These are phyloP conservation scores for Malurus melanocephalus DNA, from an alignment of 2,113 vertebrate genomes.

Conservation along the genomic window DNA sequence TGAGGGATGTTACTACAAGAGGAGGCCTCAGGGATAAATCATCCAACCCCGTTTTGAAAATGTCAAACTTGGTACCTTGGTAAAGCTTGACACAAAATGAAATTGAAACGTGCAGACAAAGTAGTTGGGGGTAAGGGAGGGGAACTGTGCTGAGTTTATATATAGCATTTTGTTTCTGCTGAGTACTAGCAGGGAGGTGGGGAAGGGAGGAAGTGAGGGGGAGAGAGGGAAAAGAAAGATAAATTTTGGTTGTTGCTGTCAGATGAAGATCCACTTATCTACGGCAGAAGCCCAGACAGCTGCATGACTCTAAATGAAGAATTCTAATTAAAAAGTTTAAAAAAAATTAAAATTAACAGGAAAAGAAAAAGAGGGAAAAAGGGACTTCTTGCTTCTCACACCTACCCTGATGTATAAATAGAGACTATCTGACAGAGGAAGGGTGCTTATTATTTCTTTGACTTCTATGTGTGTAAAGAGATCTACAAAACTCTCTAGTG, in stretches of 20 bases:
- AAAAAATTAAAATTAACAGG: conserved; percentile 3
- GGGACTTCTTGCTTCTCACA: neutral
- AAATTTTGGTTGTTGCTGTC: conserved; percentile 23
- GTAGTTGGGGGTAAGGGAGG: neutral
- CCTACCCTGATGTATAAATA: conserved; percentile 38
- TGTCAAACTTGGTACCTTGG: neutral
- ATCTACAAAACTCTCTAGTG: neutral
- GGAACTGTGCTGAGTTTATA: conserved; percentile 10
- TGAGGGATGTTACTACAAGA: neutral
- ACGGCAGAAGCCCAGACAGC: conserved; percentile 43
- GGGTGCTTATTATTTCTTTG: conserved; percentile 52
- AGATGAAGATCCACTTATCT: conserved; percentile 42
- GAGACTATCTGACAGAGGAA: conserved; percentile 17
- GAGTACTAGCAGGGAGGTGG: neutral
- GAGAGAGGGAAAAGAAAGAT: conserved; percentile 22
- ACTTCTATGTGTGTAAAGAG: neutral
- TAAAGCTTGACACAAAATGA: neutral
- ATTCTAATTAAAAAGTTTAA: conserved; percentile 55
- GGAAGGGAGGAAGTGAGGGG: conserved; percentile 8
- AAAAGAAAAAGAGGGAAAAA: neutral
- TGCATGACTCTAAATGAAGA: conserved; percentile 33
- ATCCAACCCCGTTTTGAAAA: neutral
- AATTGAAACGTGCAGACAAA: neutral
- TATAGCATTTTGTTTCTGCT: conserved; percentile 23
- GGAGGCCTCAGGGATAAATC: neutral